Evolutionary conservation across 2,888 invertebrate species (phyloP), one percentile per base, ranked within the genome.

Genomic region (Volucella inanis): DNA sequence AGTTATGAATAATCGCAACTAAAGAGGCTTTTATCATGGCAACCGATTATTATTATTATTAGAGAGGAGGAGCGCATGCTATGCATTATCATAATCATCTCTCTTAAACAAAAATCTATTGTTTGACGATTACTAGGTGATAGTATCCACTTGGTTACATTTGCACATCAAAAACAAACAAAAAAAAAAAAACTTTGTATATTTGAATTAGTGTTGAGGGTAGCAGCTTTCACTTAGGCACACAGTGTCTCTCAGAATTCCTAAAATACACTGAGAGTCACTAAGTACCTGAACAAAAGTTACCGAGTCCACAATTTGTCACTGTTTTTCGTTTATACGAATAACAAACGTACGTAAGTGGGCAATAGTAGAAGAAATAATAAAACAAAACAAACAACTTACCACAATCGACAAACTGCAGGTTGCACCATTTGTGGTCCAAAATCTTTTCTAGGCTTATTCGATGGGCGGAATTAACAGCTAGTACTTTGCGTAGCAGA

Each of bases 231-330:
- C 76, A 87, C 87, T 87, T 89, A 92, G 92, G 90, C 88, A 93
- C 93, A 90, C 90, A 91, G 91, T 89, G 89, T 88, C 91, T 89
- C 93, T 91, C 92, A 92, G 90, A 88, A 87, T 89, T 88, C 89
- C 65, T 87, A 89, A 89, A 89, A 88, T 50, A 54, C 87, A 93
- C 94, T 96, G 96, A 96, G 96, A 96, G 96, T 96, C 96, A 96
- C 96, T 95, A 94, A 96, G 96, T 96, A 96, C 96, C 96, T 96
- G 96, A 94, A 93, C 93, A 92, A 92, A 92, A 89, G 91, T 88
- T 89, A 74, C 77, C 82, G 54, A 78, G 49, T 47, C 31, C 43
- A 43, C 1, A 9, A 12, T 15, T 11, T 39, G 9, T 38, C 47
- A 47, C 15, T 52, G 43, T 57, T 41, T 41, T 22, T 49, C 43